Evolutionary conservation across 2,113 vertebrate species (phyloP).

Genomic region (Eurypyga helias): DNA sequence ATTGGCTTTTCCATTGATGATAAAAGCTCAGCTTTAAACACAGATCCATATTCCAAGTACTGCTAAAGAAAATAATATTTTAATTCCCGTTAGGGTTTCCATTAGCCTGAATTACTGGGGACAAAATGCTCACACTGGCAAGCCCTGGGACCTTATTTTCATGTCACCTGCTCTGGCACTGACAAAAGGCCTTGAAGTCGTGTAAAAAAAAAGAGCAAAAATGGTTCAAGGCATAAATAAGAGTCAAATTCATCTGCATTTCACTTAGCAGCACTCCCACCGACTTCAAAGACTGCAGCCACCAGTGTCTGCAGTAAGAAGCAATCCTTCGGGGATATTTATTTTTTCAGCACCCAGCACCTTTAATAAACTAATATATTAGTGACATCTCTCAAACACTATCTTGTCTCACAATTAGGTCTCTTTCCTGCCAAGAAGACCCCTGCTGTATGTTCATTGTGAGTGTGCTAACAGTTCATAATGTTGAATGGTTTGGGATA

Average conservation of each 20-base stretch:
- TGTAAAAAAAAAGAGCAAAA: constrained; percentile 46
- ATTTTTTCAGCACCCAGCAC: constrained; percentile 25
- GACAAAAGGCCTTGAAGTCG: neutral
- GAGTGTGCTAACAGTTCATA: constrained; percentile 71
- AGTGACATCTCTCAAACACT: constrained; percentile 58
- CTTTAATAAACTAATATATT: constrained; percentile 62
- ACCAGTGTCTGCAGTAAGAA: neutral
- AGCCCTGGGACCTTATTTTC: neutral
- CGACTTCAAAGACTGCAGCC: constrained; percentile 43
- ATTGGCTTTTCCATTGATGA: constrained; percentile 36
- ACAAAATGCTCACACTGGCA: neutral
- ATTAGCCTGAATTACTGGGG: constrained; percentile 48
- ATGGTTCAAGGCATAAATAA: neutral
- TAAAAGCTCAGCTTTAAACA: constrained; percentile 44
- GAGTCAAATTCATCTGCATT: constrained; percentile 19
- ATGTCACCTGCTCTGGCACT: constrained; percentile 24
- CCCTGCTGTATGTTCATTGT: constrained; percentile 65
- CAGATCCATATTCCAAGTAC: constrained; percentile 42
- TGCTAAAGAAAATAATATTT: constrained; percentile 41
- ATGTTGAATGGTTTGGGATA: constrained; percentile 76
- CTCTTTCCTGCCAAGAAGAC: constrained; percentile 59
- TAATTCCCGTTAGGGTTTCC: constrained; percentile 61
- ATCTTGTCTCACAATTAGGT: constrained; percentile 65
- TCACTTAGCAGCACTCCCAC: neutral
- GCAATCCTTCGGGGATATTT: constrained; percentile 52